Percentiles rank a stretch among this genome's conserved stretches.
phyloP scores from a whole-genome alignment of 1,140 invertebrate genomes.

The Drosophila lacteicornis region DNA sequence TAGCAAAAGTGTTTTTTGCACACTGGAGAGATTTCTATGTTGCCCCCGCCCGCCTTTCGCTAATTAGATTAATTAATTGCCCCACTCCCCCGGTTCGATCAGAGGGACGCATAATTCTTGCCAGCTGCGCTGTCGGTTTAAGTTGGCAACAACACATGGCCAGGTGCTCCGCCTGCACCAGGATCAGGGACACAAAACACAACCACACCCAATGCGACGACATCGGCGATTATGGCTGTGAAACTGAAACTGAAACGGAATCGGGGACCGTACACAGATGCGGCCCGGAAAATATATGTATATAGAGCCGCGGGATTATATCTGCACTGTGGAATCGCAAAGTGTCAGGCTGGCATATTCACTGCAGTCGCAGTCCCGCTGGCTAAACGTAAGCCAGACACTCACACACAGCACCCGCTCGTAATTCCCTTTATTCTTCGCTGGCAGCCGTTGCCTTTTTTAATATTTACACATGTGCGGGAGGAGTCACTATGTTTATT shows the following conservation, averaged over 20 bases:
- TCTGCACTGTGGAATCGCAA: conserved; percentile 54
- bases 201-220: conserved; percentile 44
- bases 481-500: conserved; percentile 1
- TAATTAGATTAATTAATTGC: conserved; percentile 57
- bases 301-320: conserved; percentile 52
- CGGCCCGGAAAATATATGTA: conserved; percentile 30
- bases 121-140: conserved; percentile 33
- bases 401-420: conserved; percentile 4
- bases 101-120: conserved; percentile 19
- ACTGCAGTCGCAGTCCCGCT: conserved; percentile 38
- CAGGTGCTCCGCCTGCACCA: conserved; percentile 18
- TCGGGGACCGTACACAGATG: conserved; percentile 28
- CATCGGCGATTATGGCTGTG: conserved; percentile 55
- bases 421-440: conserved; percentile 51
- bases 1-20: conserved; percentile 57
- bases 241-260: conserved; percentile 42
- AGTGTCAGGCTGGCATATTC: conserved; percentile 57
- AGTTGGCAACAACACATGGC: conserved; percentile 12
- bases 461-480: conserved; percentile 58
- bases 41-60: background rate
- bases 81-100: conserved; percentile 10
- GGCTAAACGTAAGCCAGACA: conserved; percentile 55
- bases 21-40: conserved; percentile 16
- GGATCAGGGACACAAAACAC: conserved; percentile 18
- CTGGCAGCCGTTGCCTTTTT: conserved; percentile 38